Percentiles rank a stretch among this genome's conserved stretches.
These are phyloP conservation scores for Diprion similis DNA, from an alignment of 1,140 invertebrate species.

Conservation along the genomic window DNA sequence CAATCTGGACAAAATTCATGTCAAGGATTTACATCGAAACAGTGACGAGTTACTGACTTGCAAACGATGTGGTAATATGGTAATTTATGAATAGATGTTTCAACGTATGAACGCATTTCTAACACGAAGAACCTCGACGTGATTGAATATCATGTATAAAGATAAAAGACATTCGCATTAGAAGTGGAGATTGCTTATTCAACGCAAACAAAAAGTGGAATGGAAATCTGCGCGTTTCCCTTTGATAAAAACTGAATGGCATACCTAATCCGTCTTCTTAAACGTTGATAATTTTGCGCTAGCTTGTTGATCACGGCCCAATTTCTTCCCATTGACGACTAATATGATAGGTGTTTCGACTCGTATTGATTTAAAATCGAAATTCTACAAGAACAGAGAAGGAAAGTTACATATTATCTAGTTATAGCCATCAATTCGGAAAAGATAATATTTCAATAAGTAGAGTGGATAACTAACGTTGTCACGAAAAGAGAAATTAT, in stretches of 20 bases:
- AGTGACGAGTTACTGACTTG: too few species aligned
- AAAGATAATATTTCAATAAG: conserved; percentile 14
- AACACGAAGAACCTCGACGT: neutral
- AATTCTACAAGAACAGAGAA: conserved; percentile 66
- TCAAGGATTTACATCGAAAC: too few species aligned
- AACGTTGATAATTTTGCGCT: conserved; percentile 59
- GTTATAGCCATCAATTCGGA: conserved; percentile 29
- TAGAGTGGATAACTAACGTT: conserved; percentile 60
- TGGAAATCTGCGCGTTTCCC: neutral
- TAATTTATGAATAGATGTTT: too few species aligned
- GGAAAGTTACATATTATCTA: conserved; percentile 34
- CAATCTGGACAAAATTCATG: too few species aligned
- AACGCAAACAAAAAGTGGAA: too few species aligned
- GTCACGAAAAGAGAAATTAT: conserved; percentile 67
- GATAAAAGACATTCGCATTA: neutral
- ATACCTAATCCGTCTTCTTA: conserved; percentile 52
- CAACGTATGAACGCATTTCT: neutral
- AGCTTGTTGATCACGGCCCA: conserved; percentile 74
- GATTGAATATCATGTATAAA: neutral
- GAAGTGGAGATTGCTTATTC: neutral
- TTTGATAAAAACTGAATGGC: neutral
- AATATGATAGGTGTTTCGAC: conserved; percentile 78
- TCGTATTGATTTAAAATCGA: conserved; percentile 74
- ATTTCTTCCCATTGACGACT: conserved; percentile 78
- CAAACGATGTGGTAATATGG: too few species aligned